Conservation (phyloP, 2,888 invertebrate genomes). For the Maniola hyperantus region DNA sequence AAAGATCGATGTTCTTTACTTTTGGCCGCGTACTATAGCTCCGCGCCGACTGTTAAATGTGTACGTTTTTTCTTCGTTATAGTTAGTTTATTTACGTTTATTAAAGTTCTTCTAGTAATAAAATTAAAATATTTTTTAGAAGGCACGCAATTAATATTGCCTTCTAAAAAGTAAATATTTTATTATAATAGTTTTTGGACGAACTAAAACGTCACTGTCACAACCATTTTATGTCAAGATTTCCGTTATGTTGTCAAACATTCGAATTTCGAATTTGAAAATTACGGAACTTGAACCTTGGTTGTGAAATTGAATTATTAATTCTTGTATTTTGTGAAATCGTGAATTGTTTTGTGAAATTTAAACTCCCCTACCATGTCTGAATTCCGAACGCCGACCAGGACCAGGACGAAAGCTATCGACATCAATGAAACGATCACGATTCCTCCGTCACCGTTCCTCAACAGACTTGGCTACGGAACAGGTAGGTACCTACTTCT, state of each 20-base stretch:
- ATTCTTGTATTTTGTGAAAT: background rate
- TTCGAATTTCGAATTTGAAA: slow-evolving; percentile 3
- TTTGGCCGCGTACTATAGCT: too few relatives aligned
- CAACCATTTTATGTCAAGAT: background rate
- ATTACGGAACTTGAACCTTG: background rate
- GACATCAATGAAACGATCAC: slow-evolving; percentile 59
- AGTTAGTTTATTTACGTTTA: too few relatives aligned
- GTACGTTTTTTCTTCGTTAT: too few relatives aligned
- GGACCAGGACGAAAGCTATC: slow-evolving; percentile 55
- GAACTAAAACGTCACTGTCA: background rate
- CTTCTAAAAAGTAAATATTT: too few relatives aligned
- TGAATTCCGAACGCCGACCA: slow-evolving; percentile 71
- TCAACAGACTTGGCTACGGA: slow-evolving; percentile 89
- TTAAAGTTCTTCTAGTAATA: too few relatives aligned
- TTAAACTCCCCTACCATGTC: slow-evolving; percentile 35
- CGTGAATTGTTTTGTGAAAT: slow-evolving; percentile 3
- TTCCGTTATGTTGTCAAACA: background rate
- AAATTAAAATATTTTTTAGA: too few relatives aligned
- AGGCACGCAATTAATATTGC: too few relatives aligned
- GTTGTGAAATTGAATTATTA: background rate
- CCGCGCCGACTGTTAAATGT: too few relatives aligned
- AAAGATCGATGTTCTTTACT: too few relatives aligned
- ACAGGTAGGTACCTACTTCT: slow-evolving; percentile 85
- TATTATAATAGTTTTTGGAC: background rate
- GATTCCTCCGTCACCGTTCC: slow-evolving; percentile 89